These are phyloP conservation scores for Ophthalmolycus amberensis DNA, from an alignment of 2,113 vertebrate species.

Conservation along the genomic window DNA sequence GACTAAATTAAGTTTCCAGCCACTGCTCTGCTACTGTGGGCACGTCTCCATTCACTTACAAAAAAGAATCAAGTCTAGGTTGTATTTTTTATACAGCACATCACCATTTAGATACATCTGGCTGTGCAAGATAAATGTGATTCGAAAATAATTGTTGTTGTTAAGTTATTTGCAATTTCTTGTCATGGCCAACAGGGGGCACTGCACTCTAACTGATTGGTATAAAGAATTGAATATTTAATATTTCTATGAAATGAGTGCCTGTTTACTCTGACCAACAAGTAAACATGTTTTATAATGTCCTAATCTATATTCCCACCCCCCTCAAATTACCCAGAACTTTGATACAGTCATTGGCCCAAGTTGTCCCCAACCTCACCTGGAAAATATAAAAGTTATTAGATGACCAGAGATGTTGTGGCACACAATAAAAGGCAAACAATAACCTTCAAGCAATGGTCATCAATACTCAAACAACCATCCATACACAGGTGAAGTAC, in stretches of 20 bases:
- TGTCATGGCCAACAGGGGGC: constrained; percentile 41
- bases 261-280: background rate
- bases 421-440: background rate
- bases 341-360: background rate
- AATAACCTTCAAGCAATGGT: background rate
- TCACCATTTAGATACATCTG: constrained; percentile 13
- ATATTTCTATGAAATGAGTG: background rate
- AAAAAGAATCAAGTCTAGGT: background rate
- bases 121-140: constrained; percentile 31
- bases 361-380: background rate
- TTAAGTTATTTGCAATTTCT: constrained; percentile 15
- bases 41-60: background rate
- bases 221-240: background rate
- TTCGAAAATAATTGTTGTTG: constrained; percentile 49
- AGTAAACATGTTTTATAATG: background rate
- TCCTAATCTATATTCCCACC: background rate
- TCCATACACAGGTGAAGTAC: background rate
- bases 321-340: background rate
- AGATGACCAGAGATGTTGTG: background rate
- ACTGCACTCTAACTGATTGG: constrained; percentile 39
- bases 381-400: background rate
- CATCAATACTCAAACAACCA: background rate
- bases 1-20: constrained; percentile 48
- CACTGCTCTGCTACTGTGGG: background rate
- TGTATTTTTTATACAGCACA: background rate